Percentiles rank a stretch among this genome's conserved stretches.
These are phyloP conservation scores for Noctua janthe DNA, from an alignment of 2,888 invertebrate genomes.

Conservation along the genomic window DNA sequence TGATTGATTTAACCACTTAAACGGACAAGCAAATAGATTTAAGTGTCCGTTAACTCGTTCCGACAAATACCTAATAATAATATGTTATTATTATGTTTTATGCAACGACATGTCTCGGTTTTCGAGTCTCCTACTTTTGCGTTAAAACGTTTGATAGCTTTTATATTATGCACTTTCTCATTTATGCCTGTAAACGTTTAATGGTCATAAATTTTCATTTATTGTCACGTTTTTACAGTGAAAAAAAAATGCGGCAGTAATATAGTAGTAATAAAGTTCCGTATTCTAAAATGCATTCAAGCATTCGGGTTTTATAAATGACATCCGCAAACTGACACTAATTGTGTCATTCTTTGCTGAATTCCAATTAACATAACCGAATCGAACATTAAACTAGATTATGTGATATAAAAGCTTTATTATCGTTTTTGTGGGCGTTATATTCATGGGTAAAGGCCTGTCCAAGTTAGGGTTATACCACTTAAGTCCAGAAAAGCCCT, in stretches of 20 bases:
- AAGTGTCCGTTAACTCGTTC: slow-evolving; percentile 32
- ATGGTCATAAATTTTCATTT: not conserved
- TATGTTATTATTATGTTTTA: slow-evolving; percentile 31
- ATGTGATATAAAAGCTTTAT: slow-evolving; percentile 7
- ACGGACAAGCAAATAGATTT: slow-evolving; percentile 59
- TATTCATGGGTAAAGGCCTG: slow-evolving; percentile 29
- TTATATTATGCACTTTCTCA: slow-evolving; percentile 6
- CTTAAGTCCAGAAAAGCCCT: not conserved
- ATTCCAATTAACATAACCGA: slow-evolving; percentile 16
- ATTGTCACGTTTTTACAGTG: not conserved
- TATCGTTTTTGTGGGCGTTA: slow-evolving; percentile 2
- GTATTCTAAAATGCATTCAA: slow-evolving; percentile 2
- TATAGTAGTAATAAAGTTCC: not conserved
- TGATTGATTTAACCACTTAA: slow-evolving; percentile 66
- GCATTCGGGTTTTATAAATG: slow-evolving; percentile 17
- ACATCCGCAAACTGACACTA: slow-evolving; percentile 27
- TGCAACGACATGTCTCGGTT: slow-evolving; percentile 7
- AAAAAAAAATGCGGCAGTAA: slow-evolving; percentile 2
- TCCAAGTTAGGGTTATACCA: not conserved
- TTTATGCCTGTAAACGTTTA: slow-evolving; percentile 1
- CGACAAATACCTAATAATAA: slow-evolving; percentile 16
- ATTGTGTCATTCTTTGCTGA: slow-evolving; percentile 20
- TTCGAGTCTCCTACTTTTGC: slow-evolving; percentile 4
- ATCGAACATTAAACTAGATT: slow-evolving; percentile 41
- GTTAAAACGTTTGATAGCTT: slow-evolving; percentile 2